phyloP scores from a whole-genome alignment of 2,888 invertebrate genomes.

The Drosophila vallismaia region DNA sequence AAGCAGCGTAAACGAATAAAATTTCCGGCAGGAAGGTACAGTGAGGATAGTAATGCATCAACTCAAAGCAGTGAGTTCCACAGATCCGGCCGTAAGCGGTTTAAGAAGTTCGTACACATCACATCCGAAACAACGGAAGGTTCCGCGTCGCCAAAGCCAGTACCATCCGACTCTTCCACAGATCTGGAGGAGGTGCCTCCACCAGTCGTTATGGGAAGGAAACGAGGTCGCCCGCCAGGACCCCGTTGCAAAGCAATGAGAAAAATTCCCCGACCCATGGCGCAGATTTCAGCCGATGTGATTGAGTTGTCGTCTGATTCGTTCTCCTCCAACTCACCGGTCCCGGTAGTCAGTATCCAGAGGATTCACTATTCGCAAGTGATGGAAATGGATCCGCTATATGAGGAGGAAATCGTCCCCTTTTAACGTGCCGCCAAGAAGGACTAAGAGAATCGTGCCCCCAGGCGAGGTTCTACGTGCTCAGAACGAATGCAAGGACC shows the following conservation, averaged over 20 bases:
- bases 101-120: constrained; percentile 54
- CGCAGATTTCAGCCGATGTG: constrained; percentile 21
- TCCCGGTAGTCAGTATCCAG: constrained; percentile 19
- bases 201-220: background rate
- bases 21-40: background rate
- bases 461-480: constrained; percentile 51
- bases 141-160: constrained; percentile 21
- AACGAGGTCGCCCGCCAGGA: constrained; percentile 12
- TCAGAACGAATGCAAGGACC: constrained; percentile 60
- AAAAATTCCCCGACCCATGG: constrained; percentile 7
- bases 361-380: constrained; percentile 34
- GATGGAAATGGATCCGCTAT: constrained; percentile 72
- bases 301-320: constrained; percentile 69
- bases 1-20: background rate
- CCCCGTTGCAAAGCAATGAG: constrained; percentile 21
- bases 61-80: constrained; percentile 20
- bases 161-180: constrained; percentile 66
- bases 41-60: constrained; percentile 51
- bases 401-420: constrained; percentile 79
- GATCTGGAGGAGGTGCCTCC: constrained; percentile 53
- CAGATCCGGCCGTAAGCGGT: background rate
- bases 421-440: constrained; percentile 38
- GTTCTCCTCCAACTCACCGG: constrained; percentile 35
- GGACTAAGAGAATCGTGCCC: constrained; percentile 11
- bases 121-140: constrained; percentile 56